Base-by-base conservation (phyloP, 2,888 invertebrate species). In the Suillia variegata region DNA sequence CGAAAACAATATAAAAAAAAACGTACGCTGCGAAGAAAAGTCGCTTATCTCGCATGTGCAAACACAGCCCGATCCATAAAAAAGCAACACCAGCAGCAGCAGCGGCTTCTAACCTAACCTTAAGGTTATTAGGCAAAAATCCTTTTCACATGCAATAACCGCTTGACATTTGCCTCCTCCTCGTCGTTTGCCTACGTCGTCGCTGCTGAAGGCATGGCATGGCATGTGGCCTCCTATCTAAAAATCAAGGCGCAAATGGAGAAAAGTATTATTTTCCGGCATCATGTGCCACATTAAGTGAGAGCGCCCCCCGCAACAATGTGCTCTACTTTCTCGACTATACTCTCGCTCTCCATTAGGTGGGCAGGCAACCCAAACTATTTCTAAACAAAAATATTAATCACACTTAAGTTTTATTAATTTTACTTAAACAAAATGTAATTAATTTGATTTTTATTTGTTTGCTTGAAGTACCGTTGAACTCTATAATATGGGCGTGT, bases 201-300 rank as follows among this genome's bases (percentile, higher is more conserved):
- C 38, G 38, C 13, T n/a, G 38, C n/a, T 38, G 38, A 4, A 10
- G 6, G 38, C 10, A 10, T 26, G 26, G 26, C 26, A 10, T 6
- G 26, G n/a, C n/a, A n/a, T 6, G 26, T 10, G 26, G 26, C 38
- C 38, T 38, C n/a, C 10, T n/a, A 38, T n/a, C 38, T 13, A 38
- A 38, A 10, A 38, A 38, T 38, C 15, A 38, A 38, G 38, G 38
- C 38, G 38, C n/a, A n/a, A 38, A n/a, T n/a, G 38, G n/a, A n/a
- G 10, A 5, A 38, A 10, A 38, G 26, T 5, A 26, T 10, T 5
- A 4, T 38, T 38, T 38, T 10, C 38, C 38, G 38, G 22, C 18
- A 54, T 26, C 54, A 54, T 54, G 47, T 54, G 54, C 54, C 45
- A 47, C 54, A 54, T 54, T 38, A 24, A 24, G 49, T 45, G 38